phyloP scores from a whole-genome alignment of 2,888 invertebrate species.

The Leucoma salicis region DNA sequence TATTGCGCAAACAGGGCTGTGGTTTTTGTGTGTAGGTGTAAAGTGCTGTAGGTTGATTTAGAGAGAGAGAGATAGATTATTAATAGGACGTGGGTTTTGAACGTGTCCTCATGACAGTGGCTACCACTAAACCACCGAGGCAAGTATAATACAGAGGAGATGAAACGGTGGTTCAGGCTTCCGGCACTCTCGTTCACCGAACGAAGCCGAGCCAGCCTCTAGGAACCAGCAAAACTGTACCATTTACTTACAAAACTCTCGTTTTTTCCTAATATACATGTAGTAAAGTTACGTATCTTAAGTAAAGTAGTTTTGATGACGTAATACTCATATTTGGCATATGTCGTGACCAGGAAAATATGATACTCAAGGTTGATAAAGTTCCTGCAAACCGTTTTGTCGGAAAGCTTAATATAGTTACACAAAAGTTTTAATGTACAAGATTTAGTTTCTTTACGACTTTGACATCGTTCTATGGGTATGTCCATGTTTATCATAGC shows the following conservation, averaged over 20 bases:
- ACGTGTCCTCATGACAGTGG: no score
- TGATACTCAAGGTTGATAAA: constrained; percentile 18
- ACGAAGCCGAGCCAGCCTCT: no score
- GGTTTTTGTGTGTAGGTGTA: no score
- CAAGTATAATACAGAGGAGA: no score
- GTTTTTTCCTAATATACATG: constrained; percentile 2
- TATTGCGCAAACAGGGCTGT: no score
- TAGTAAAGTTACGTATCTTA: constrained; percentile 11
- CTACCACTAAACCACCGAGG: no score
- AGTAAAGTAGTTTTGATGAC: constrained; percentile 17
- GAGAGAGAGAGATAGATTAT: no score
- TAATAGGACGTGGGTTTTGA: no score
- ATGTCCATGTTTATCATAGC: background rate
- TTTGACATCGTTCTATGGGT: constrained; percentile 10
- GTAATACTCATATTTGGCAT: constrained; percentile 25
- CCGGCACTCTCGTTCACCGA: no score
- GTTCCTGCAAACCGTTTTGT: constrained; percentile 12
- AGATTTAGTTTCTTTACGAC: constrained; percentile 20
- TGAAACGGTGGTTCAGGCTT: no score
- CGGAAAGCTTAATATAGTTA: constrained; percentile 23
- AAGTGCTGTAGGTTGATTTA: no score
- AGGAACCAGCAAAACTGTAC: no score
- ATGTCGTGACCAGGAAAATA: constrained; percentile 32
- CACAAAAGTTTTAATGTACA: constrained; percentile 20
- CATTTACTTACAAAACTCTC: background rate